Evolutionary conservation across 1,140 invertebrate genomes (phyloP), one percentile per base, ranked within the genome.

Genomic region (Leptestheria dahalacensis): DNA sequence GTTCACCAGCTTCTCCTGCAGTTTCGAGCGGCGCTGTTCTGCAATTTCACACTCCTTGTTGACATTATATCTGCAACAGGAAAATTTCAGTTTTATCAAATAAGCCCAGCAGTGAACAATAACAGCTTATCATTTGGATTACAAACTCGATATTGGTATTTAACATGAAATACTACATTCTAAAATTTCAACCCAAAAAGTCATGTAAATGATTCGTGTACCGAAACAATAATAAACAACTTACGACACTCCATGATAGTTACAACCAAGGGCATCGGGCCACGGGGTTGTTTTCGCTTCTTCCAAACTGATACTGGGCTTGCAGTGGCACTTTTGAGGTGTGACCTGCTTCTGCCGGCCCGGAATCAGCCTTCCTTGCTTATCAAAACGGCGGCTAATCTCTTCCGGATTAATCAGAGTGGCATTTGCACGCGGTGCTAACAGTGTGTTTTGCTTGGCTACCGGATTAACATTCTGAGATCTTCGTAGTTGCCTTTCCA

Each of bases 1-100:
- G 20, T 24, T 26, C 0, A 55, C 53, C 53, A 24, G 33, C 53
- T 55, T 55, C 26, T 55, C 53, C 53, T 55, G 53, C 26, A 26
- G 33, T 55, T 55, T 33, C 23, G 53, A 55, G 11, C 18, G 23
- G 15, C 33, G 26, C 28, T 55, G 26, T n/a, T 55, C 53, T 3
- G 26, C 53, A 21, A 21, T 55, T 33, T 55, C 53, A 10, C 21
- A 26, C 21, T 55, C 53, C 53, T 29, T 33, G 53, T 10, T 28
- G 2, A 28, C 15, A 18, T 55, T 55, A 20, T 55, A 55, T 21
- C 53, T 55, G 33, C n/a, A 18, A 29, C 3, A 48, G 21, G 48
- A 48, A 48, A 48, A 1, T 21, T 47, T 47, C 10, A 47, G n/a
- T 11, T 11, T 11, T n/a, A 47, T 11, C 41, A 47, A 47, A 11